Percentiles rank a stretch among this genome's conserved stretches.
Conservation (phyloP, 1,140 invertebrate genomes). For the Cardiocondyla obscurior region DNA sequence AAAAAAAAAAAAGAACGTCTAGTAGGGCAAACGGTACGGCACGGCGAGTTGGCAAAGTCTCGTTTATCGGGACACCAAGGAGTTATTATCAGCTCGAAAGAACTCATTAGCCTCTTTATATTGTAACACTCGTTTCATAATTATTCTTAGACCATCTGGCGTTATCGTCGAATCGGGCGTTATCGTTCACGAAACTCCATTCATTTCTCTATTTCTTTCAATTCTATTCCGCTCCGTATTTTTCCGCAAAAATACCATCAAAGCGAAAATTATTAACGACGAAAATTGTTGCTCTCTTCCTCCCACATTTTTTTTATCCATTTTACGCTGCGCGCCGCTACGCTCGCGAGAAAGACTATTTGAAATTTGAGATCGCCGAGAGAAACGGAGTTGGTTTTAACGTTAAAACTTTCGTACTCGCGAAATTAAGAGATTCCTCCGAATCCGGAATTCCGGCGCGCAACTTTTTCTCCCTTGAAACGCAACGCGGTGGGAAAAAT, state of each 20-base stretch:
- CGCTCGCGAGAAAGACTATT: background rate
- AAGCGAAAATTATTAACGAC: background rate
- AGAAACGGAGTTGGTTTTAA: background rate
- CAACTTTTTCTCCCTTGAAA: background rate
- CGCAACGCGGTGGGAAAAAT: background rate
- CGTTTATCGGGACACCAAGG: slow-evolving; percentile 35
- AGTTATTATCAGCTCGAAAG: slow-evolving; percentile 26
- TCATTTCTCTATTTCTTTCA: no score
- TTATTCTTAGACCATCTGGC: background rate
- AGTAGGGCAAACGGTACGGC: slow-evolving; percentile 37
- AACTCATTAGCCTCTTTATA: slow-evolving; percentile 39
- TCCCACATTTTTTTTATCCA: background rate
- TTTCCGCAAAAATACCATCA: background rate
- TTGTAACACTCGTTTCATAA: slow-evolving; percentile 29
- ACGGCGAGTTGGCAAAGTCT: slow-evolving; percentile 37
- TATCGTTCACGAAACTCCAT: slow-evolving; percentile 9
- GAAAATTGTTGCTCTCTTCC: no score
- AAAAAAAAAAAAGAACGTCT: slow-evolving; percentile 16
- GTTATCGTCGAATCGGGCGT: background rate
- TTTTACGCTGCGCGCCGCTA: background rate
- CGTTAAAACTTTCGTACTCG: background rate
- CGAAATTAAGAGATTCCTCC: background rate
- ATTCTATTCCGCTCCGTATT: background rate
- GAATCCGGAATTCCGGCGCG: background rate
- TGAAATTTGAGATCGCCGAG: background rate